Base-by-base conservation (phyloP, 2,888 invertebrate genomes). In the Sinohyriopsis cumingii region DNA sequence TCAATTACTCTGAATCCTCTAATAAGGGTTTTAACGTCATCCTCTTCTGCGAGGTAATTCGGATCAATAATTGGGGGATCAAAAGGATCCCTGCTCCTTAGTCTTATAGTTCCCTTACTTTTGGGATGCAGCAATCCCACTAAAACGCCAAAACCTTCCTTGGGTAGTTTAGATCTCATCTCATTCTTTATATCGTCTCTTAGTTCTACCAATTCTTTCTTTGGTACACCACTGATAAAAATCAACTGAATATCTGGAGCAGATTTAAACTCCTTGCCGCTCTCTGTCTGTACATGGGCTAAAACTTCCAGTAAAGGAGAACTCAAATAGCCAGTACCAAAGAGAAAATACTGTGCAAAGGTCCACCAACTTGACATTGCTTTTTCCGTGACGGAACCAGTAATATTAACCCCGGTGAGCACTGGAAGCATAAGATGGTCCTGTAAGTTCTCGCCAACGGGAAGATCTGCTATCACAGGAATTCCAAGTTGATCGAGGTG, bases 21-120 rank as follows among this genome's bases (percentile, higher is more conserved):
- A 5, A 76, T 69, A 24, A 75, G 65, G 33, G 63, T 63, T 55
- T 69, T 59, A 3, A 75, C 45, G 54, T 76, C 78, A 25, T 68
- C 73, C 55, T 65, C 56, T 12, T 92, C 88, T 55, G 92, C 90
- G 72, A 97, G 95, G 88, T 98, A 98, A 84, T 96, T 95, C 0
- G 98, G 95, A 90, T 98, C 93, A 89, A 98, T 96, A 55, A 94
- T 87, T 0, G 96, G 97, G 89, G 93, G 93, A 72, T 94, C 93
- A 33, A 93, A 91, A 0, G 95, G 95, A 90, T 96, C 95, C 0
- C 91, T 89, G 77, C 94, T 94, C 65, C 92, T 92, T 33, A 98
- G 90, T 77, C 94, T 94, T 1, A 98, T 93, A 80, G 93, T 93
- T 0, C 98, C 98, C 6, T 93, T 92, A 72, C 94, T 87, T 95